phyloP scores from a whole-genome alignment of 2,113 vertebrate species.

The Columbina picui region DNA sequence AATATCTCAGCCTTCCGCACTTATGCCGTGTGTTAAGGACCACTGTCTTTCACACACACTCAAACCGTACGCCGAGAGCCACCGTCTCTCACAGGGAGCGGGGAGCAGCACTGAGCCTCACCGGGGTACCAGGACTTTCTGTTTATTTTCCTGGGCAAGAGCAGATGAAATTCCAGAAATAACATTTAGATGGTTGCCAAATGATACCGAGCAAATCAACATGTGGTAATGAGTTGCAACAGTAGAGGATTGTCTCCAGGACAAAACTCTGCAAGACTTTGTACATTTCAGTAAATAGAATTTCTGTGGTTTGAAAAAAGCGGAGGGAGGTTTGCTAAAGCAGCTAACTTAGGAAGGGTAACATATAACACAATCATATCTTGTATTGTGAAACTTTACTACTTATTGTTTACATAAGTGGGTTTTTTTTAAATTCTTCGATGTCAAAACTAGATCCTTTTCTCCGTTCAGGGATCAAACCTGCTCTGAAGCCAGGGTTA shows the following conservation, averaged over 20 bases:
- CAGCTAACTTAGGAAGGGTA: fast-evolving
- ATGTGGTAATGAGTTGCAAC: neutral
- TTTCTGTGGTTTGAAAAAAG: neutral
- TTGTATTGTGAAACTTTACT: neutral
- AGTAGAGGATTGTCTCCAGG: neutral
- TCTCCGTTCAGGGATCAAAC: neutral
- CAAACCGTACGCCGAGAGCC: too few species aligned
- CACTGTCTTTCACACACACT: too few species aligned
- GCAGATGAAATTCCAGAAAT: neutral
- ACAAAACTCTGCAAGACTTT: neutral
- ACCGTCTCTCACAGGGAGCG: too few species aligned
- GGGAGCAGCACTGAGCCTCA: neutral
- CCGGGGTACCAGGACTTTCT: fast-evolving
- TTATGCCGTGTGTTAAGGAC: too few species aligned
- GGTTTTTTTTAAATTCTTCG: neutral
- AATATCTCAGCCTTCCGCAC: too few species aligned
- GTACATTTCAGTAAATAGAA: neutral
- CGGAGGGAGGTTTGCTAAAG: neutral
- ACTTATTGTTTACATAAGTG: neutral
- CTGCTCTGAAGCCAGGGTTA: neutral
- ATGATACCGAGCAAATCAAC: neutral
- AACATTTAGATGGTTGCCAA: neutral
- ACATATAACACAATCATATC: neutral
- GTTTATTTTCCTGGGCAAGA: neutral
- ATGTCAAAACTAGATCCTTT: neutral